Evolutionary conservation across 2,888 invertebrate genomes (phyloP), one percentile per base, ranked within the genome.

Genomic region (Rhorus exstirpatorius): DNA sequence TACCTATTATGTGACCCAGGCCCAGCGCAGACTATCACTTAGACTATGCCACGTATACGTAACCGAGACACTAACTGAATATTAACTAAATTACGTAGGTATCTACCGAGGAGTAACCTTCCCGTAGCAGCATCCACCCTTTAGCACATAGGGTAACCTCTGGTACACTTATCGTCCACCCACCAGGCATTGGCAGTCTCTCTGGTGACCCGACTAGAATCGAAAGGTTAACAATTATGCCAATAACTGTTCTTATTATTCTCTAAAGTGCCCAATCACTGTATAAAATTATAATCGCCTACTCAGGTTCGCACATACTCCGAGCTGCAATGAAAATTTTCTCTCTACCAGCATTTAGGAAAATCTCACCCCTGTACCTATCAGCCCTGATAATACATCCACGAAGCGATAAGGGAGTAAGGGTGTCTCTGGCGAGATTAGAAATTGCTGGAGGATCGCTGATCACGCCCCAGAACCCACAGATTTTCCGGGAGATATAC

Each of bases 21-120:
- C 83, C 63, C 84, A 60, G 72, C 76, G 51, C 46, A 60, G 77
- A 86, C 86, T 86, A 85, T 86, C 87, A 86, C 88, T 88, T 86
- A 88, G 86, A 86, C 82, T n/a, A 76, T 80, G 75, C 68, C 41
- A 67, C 53, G 55, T 72, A 81, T 75, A 80, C 72, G 84, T 68
- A 49, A 58, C 26, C 71, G 81, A 84, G 82, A 85, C 87, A 80
- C 84, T 86, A 88, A 87, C 87, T 84, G 86, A 86, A 81, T 85
- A 87, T 86, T 87, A 88, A 88, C 87, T 85, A 83, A 85, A 86
- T 89, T 88, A 88, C 58, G 84, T 76, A 81, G 71, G 75, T 74
- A 74, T n/a, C 80, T 61, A 77, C 74, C 77, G 68, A 31, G 70
- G 67, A 71, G 70, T 79, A 81, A 14, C 41, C 24, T 24, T 44